phyloP scores from a whole-genome alignment of 2,888 invertebrate species.

The Mesoligia furuncula region DNA sequence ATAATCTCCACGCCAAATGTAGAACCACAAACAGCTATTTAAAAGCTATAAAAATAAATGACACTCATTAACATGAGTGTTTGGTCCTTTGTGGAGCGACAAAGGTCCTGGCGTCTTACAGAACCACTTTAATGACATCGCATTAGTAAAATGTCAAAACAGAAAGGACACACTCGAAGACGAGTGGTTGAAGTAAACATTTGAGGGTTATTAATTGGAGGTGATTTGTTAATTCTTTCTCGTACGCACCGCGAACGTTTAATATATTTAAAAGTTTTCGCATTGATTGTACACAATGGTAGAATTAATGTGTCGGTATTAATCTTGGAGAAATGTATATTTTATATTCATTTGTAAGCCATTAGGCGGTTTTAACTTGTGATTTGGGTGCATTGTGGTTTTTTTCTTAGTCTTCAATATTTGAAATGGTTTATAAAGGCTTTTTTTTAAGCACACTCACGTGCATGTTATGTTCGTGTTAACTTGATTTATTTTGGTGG shows the following conservation, averaged over 20 bases:
- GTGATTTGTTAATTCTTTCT: slow-evolving; percentile 88
- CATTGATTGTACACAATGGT: slow-evolving; percentile 79
- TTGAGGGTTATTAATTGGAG: slow-evolving; percentile 84
- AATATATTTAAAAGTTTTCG: slow-evolving; percentile 79
- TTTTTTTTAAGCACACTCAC: slow-evolving; percentile 10
- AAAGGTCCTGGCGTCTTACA: slow-evolving; percentile 79
- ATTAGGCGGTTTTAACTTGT: slow-evolving; percentile 55
- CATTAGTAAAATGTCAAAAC: slow-evolving; percentile 90
- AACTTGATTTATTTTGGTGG: background rate
- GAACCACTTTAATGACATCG: slow-evolving; percentile 83
- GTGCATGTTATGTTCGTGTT: slow-evolving; percentile 2
- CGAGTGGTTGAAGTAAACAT: slow-evolving; percentile 72
- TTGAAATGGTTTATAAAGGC: slow-evolving; percentile 22
- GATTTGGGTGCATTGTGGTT: slow-evolving; percentile 53
- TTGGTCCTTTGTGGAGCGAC: slow-evolving; percentile 79
- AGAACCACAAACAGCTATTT: slow-evolving; percentile 85
- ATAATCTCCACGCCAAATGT: slow-evolving; percentile 85
- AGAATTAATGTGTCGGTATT: slow-evolving; percentile 72
- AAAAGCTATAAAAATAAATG: slow-evolving; percentile 88
- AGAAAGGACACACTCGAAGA: slow-evolving; percentile 85
- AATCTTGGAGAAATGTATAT: slow-evolving; percentile 63
- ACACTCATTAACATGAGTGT: slow-evolving; percentile 85
- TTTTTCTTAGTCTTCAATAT: slow-evolving; percentile 24
- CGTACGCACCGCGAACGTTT: slow-evolving; percentile 79
- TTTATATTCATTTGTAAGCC: slow-evolving; percentile 61